Conservation (phyloP, 2,797 vertebrate genomes). For the Otolemur crassicaudatus region DNA sequence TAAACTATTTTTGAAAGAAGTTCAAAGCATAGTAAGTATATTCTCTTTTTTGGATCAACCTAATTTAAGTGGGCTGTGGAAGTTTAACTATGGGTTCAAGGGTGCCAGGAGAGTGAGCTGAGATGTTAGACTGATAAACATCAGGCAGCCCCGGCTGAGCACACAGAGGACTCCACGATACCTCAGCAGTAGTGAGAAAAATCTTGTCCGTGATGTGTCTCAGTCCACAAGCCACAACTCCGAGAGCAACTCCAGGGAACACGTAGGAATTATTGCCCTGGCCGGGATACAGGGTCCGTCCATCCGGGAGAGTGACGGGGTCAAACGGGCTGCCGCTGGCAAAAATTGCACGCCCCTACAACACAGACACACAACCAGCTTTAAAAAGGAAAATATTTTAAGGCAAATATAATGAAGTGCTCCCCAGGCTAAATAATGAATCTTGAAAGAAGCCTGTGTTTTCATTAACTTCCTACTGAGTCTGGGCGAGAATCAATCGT, state of each 20-base stretch:
- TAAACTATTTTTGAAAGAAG: too few relatives aligned
- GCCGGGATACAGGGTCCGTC: conserved; percentile 93
- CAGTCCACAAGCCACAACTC: conserved; percentile 91
- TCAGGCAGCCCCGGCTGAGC: not conserved
- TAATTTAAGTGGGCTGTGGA: too few relatives aligned
- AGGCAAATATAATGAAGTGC: not conserved
- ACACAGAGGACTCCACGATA: conserved; percentile 79
- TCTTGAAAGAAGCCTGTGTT: not conserved
- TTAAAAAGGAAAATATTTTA: not conserved
- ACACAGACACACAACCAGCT: conserved; percentile 35
- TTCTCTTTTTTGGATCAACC: too few relatives aligned
- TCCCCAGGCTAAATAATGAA: not conserved
- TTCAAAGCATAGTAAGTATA: too few relatives aligned
- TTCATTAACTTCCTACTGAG: conserved; percentile 4
- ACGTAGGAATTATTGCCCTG: conserved; percentile 99
- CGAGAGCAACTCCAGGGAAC: conserved; percentile 97
- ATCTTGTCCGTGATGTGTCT: conserved; percentile 91
- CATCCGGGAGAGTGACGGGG: conserved; percentile 93
- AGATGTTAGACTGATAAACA: not conserved
- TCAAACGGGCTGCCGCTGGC: conserved; percentile 98
- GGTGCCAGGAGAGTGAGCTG: not conserved
- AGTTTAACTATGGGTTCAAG: too few relatives aligned
- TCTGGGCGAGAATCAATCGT: not conserved
- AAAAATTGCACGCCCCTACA: conserved; percentile 95
- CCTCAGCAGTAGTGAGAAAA: conserved; percentile 97